A percentile compares a stretch with the other conserved stretches of the same genome.
phyloP scores from a whole-genome alignment of 2,797 vertebrate species.

The Rhincodon typus region DNA sequence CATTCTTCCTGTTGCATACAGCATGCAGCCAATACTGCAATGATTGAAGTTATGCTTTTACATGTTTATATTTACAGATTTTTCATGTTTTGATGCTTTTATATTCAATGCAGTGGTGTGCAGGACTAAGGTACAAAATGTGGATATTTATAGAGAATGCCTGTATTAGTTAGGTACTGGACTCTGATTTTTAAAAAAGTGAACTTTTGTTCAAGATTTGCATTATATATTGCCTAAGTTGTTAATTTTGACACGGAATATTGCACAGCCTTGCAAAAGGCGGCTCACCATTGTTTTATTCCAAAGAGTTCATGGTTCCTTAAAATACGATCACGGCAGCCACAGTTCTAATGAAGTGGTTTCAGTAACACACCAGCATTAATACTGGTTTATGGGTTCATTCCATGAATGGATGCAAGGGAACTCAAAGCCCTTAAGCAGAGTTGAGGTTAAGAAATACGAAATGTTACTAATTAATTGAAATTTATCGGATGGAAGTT shows the following conservation, averaged over 20 bases:
- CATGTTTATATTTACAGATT: slow-evolving; percentile 11
- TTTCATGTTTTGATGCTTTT: slow-evolving; percentile 16
- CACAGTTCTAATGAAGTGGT: not conserved
- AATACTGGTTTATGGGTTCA: not conserved
- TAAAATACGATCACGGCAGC: not conserved
- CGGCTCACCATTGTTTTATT: not conserved
- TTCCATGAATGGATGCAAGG: not conserved
- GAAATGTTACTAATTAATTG: not conserved
- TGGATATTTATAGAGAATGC: slow-evolving; percentile 19
- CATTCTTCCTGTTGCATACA: slow-evolving; percentile 4
- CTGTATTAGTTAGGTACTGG: slow-evolving; percentile 26
- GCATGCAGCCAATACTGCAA: not conserved
- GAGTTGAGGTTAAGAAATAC: not conserved
- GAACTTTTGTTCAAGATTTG: not conserved
- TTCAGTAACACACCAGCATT: not conserved
- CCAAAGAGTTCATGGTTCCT: not conserved
- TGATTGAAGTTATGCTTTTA: slow-evolving; percentile 21
- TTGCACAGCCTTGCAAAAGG: slow-evolving; percentile 14
- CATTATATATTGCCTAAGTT: not conserved
- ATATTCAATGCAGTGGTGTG: slow-evolving; percentile 18
- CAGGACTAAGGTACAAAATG: slow-evolving; percentile 7
- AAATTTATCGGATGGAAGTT: not conserved
- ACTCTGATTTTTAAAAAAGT: not conserved
- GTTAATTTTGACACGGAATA: slow-evolving; percentile 21
- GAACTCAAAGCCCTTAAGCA: not conserved